Base-by-base conservation (phyloP, 2,113 vertebrate species). In the Callipepla squamata region DNA sequence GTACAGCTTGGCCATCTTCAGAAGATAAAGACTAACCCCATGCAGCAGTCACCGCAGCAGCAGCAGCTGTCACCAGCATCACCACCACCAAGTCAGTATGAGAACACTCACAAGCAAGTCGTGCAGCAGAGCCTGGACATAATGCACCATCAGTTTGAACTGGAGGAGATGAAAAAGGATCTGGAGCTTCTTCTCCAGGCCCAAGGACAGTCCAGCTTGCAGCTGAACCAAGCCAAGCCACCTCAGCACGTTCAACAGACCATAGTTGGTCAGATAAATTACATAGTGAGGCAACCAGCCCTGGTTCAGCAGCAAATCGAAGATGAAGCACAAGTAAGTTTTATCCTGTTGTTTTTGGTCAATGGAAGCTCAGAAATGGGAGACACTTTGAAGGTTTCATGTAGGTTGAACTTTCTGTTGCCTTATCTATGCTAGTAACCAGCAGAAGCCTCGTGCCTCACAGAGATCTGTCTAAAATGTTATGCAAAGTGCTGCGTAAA, bases 81-180 rank as follows among this genome's bases (percentile, higher is more conserved):
- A 0, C 93, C 93, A 1, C 66, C 73, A 0, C 12, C 96, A 2
- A 63, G 81, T 79, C 97, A 96, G 10, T 93, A 85, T 0, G 97
- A 98, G 66, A 94, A 81, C 48, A 20, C 88, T 32, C 96, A 97
- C 10, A 97, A 97, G 10, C 95, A 98, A 72, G 95, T 97, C 82
- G 93, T 97, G 62, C 97, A 98, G 45, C 97, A 98, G 95, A 97
- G 97, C 12, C 70, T 98, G 93, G 97, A 97, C 90, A 90, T 97
- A 93, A 97, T 96, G 97, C 98, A 98, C 90, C 97, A 97, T 72
- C 98, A 97, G 69, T 93, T 98, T 65, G 98, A 98, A 75, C 94
- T 98, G 89, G 97, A 98, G 73, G 98, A 98, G 87, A 98, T 98
- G 97, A 98, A 98, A 68, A 98, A 98, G 87, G 98, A 98, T 59